Base-by-base conservation (phyloP, 2,797 vertebrate genomes). In the Xiphorhynchus erythropygius region DNA sequence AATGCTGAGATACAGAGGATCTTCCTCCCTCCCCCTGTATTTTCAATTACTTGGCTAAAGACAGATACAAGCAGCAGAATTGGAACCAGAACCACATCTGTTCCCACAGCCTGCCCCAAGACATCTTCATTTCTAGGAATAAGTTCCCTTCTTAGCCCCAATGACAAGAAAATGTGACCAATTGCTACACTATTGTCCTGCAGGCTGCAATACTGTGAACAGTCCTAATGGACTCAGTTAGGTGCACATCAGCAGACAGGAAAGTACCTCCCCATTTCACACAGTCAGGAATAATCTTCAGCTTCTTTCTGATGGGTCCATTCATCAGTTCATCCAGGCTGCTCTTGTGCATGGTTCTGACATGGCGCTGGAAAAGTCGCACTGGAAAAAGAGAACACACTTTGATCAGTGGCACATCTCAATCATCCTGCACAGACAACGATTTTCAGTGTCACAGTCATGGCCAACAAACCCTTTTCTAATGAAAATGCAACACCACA, bases 201-300 rank as follows among this genome's bases (percentile, higher is more conserved):
- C 25, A 81, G 79, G 33, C 55, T 63, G 23, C 47, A 46, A 18
- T 10, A 18, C 5, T 35, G 13, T 30, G 24, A 49, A 28, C 30
- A 22, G 60, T 32, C 24, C 42, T 35, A 56, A 79, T 11, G 39
- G 30, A 35, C 52, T 50, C n/a, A 46, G 37, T 83, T 18, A 87
- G 65, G 68, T 18, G 33, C 22, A 56, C 37, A 18, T 11, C 33
- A 75, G 50, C 56, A 65, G 73, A 55, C 56, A 81, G 55, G 18
- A 82, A 81, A 75, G 74, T 97, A 99, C 99, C 99, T 99, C 99
- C 99, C 99, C 99, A 99, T 62, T 97, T 98, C 92, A 99, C 98
- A 21, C 98, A 98, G 73, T 98, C 97, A 13, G 99, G 99, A 93
- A 99, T 99, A 77, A 99, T 97, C 90, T 92, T 98, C 83, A 99